Conservation (phyloP, 2,797 vertebrate genomes). For the Picus viridis region DNA sequence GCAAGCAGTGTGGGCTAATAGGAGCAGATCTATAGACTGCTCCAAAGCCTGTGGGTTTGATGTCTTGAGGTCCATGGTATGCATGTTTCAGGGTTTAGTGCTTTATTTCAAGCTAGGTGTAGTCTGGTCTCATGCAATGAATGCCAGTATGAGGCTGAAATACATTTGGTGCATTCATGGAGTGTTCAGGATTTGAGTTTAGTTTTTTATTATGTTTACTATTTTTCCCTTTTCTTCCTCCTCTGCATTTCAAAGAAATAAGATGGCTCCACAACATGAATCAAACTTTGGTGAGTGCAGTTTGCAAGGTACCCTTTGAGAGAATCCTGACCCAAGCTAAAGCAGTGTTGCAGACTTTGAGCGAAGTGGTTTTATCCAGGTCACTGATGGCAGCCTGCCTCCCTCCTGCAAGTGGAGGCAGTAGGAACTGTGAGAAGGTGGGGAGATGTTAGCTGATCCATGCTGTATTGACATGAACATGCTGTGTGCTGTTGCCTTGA, state of each 20-base stretch:
- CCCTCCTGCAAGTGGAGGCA: not conserved
- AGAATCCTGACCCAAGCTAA: not conserved
- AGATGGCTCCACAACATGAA: not conserved
- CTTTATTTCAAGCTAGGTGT: not conserved
- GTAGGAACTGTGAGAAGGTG: not conserved
- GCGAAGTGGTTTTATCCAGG: not conserved
- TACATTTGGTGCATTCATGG: not conserved
- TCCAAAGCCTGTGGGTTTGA: not conserved
- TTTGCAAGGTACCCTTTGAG: not conserved
- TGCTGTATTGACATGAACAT: fast-evolving
- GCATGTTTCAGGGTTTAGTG: not conserved
- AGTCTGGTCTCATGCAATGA: not conserved
- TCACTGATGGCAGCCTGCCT: not conserved
- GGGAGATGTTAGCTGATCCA: not conserved
- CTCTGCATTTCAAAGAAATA: not conserved
- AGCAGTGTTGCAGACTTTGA: not conserved
- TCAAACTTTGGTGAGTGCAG: fast-evolving
- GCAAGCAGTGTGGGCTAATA: fast-evolving
- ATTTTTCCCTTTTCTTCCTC: not conserved
- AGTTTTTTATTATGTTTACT: not conserved
- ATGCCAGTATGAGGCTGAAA: not conserved
- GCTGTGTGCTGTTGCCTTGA: not conserved
- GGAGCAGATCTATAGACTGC: not conserved
- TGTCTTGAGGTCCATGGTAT: not conserved
- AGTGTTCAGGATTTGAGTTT: not conserved